Evolutionary conservation across 1,140 invertebrate species (phyloP), one percentile per base, ranked within the genome.

Genomic region (Leptopilina clavipes): DNA sequence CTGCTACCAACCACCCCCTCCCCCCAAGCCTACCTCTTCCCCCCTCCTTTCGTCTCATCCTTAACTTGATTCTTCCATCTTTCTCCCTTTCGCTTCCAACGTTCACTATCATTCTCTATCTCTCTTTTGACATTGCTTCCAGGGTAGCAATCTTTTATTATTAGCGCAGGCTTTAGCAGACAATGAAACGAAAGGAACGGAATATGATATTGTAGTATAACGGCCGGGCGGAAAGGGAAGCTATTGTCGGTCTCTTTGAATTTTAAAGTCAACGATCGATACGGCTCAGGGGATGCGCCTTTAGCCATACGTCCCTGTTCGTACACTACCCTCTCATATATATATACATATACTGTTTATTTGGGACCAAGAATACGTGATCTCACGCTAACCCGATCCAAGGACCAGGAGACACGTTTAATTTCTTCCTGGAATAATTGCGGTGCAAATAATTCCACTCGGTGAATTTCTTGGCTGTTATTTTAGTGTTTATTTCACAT

Each of bases 221-320:
- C 85, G 83, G 85, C 83, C 73, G 78, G 77, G 79, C 78, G 75
- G 75, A 71, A 79, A 81, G 87, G 89, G 87, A 89, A 90, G 88
- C 89, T 89, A 90, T 91, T 90, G 90, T 91, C 89, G 90, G 90
- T 90, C 89, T 90, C 89, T 91, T 91, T 91, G 89, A 91, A 90
- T 91, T 91, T 91, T 91, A 90, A 91, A 91, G 90, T 91, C 90
- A 89, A 86, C 88, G 89, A 90, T 89, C 89, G 88, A 90, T 90
- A 90, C 86, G 84, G 85, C 89, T 87, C 84, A 83, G 84, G 86
- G 86, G 89, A 89, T 90, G 88, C 86, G 89, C 90, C 89, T 90
- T 88, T 86, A 86, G 87, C 88, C 89, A 86, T 88, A 87, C 83
- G 82, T 86, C 81, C 81, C 83, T 78, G 77, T 78, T 71, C 82